Conservation (phyloP, 2,113 vertebrate genomes). For the Ageneiosus marmoratus region DNA sequence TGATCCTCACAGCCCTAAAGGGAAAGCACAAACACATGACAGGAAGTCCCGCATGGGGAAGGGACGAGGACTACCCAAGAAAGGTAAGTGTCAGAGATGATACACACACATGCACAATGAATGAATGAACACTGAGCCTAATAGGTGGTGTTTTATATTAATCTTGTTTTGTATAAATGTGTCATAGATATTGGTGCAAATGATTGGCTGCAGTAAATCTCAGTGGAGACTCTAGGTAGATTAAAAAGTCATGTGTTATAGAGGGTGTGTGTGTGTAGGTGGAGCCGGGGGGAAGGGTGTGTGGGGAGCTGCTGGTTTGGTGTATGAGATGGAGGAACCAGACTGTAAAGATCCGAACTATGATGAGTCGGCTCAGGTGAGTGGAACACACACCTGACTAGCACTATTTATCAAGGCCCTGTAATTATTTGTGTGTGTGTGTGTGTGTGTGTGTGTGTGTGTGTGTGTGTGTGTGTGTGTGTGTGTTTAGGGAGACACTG, state of each 20-base stretch:
- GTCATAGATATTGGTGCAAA: background rate
- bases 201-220: background rate
- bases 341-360: constrained; percentile 84
- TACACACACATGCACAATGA: background rate
- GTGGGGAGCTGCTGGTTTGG: constrained; percentile 85
- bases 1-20: constrained; percentile 76
- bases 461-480: constrained; percentile 8
- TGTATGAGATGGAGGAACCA: constrained; percentile 83
- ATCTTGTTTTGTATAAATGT: background rate
- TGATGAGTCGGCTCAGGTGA: constrained; percentile 82
- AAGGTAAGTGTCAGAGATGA: constrained; percentile 68
- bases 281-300: constrained; percentile 87
- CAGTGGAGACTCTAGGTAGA: too few relatives aligned
- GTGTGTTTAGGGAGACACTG: constrained; percentile 75
- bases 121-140: too few relatives aligned
- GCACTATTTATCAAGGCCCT: background rate
- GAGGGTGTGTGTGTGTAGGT: constrained; percentile 61
- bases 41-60: constrained; percentile 82
- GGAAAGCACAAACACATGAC: constrained; percentile 70
- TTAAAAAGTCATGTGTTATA: too few relatives aligned
- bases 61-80: constrained; percentile 84
- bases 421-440: too few relatives aligned
- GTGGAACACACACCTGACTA: constrained; percentile 6
- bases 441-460: constrained; percentile 10
- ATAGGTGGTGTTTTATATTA: too few relatives aligned